Conservation (phyloP, 2,888 invertebrate species). For the Troides oblongomaculatus region DNA sequence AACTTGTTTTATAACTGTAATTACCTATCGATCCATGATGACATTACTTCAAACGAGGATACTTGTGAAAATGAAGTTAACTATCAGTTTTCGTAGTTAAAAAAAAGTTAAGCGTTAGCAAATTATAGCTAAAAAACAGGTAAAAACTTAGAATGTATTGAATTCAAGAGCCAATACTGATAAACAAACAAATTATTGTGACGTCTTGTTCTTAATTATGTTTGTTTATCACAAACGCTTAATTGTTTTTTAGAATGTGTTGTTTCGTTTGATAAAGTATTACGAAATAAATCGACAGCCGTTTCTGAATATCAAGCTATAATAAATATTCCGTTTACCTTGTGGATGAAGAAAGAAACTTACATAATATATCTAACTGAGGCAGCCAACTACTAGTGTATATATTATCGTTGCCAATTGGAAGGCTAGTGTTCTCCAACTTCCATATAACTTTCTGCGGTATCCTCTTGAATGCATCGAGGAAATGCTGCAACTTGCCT, state of each 20-base stretch:
- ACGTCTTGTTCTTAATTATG: not conserved
- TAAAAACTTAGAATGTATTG: no score
- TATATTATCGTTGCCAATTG: slow-evolving; percentile 79
- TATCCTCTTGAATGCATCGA: slow-evolving; percentile 80
- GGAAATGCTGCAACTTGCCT: slow-evolving; percentile 76
- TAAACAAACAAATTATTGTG: not conserved
- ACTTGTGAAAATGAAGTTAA: no score
- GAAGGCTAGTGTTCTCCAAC: slow-evolving; percentile 82
- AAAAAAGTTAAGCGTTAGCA: no score
- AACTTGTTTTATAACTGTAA: no score
- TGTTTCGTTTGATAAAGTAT: not conserved
- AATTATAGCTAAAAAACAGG: no score
- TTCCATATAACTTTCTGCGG: slow-evolving; percentile 87
- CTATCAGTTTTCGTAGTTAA: no score
- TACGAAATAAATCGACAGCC: not conserved
- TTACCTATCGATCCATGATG: no score
- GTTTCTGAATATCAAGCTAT: not conserved
- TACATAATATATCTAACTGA: slow-evolving; percentile 84
- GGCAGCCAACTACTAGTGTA: slow-evolving; percentile 82
- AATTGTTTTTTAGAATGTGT: not conserved
- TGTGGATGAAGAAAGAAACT: slow-evolving; percentile 48
- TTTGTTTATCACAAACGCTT: not conserved
- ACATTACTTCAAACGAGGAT: no score
- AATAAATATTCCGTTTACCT: not conserved
- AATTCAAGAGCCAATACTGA: no score